Conservation (phyloP, 2,113 vertebrate genomes). For the Hucho hucho region DNA sequence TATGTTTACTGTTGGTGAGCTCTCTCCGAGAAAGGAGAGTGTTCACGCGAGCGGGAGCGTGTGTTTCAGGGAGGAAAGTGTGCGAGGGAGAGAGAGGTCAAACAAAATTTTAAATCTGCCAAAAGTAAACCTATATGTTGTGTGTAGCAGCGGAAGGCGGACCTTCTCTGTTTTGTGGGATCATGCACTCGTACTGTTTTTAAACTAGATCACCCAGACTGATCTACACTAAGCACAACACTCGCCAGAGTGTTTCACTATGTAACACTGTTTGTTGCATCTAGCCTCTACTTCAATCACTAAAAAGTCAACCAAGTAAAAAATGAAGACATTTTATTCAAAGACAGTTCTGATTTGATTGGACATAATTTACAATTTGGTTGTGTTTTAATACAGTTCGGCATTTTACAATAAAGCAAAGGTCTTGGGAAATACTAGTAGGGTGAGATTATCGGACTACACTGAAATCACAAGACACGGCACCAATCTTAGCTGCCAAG, state of each 20-base stretch:
- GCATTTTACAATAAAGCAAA: no score
- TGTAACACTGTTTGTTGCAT: conserved; percentile 23
- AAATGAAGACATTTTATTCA: no score
- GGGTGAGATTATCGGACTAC: not conserved
- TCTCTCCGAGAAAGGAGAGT: conserved; percentile 11
- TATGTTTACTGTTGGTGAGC: conserved; percentile 58
- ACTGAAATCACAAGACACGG: conserved; percentile 31
- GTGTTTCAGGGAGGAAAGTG: conserved; percentile 26
- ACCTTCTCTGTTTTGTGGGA: conserved; percentile 53
- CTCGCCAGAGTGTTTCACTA: conserved; percentile 14
- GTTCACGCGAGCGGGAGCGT: conserved; percentile 45
- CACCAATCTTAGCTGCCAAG: conserved; percentile 53
- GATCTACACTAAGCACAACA: not conserved
- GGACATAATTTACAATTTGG: no score
- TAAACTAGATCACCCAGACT: conserved; percentile 4
- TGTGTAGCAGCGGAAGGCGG: conserved; percentile 50
- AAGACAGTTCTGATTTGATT: no score
- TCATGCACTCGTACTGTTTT: conserved; percentile 46
- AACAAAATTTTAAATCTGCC: conserved; percentile 47
- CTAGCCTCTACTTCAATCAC: not conserved
- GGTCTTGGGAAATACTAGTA: no score
- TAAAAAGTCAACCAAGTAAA: no score
- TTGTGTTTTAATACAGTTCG: no score
- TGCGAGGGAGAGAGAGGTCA: conserved; percentile 29
- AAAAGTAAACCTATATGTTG: conserved; percentile 61